Evolutionary conservation across 2,797 vertebrate genomes (phyloP), one percentile per base, ranked within the genome.

Genomic region (Brotula barbata): DNA sequence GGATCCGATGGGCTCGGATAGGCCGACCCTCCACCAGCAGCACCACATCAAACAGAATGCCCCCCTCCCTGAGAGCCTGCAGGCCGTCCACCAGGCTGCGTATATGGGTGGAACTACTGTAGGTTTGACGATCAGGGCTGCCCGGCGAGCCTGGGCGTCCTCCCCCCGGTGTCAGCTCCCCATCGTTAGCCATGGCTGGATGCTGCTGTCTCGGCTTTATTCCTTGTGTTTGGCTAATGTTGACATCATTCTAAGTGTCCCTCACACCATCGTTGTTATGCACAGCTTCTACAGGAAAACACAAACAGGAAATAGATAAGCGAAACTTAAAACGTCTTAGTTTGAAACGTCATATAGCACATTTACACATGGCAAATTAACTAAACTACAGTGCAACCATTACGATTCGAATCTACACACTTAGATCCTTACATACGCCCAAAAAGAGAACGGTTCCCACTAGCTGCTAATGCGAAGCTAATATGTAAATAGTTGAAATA

Each of bases 1-100:
- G 93, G 55, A 99, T 93, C 0, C 97, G 95, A 78, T 99, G 97
- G 40, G 96, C 96, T 67, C 92, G 90, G 1, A 98, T 92, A 21
- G 93, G 89, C 57, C 88, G 93, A 56, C 91, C 95, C 52, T 99
- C 97, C 44, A 98, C 94, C 49, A 94, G 77, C 33, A 99, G 92
- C 33, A 94, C 93, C 4, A 99, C 96, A 0, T 99, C 97, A 3
- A 95, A 98, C 77, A 99, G 91, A 77, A 94, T 89, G 17, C 92
- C 93, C 0, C 89, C 85, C 64, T 95, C 90, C 3, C 96, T 86
- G 7, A 99, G 92, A 1, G 91, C 88, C 44, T 94, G 80, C 42
- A 99, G 90, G 10, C 97, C 96, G 3, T 91, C 92, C 70, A 98
- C 88, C 77, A 99, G 81, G 31, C 93, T 89, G 80, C 92, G 90